Percentiles rank a stretch among this genome's conserved stretches.
These are phyloP conservation scores for Luffia ferchaultella DNA, from an alignment of 2,888 invertebrate species.

Conservation along the genomic window DNA sequence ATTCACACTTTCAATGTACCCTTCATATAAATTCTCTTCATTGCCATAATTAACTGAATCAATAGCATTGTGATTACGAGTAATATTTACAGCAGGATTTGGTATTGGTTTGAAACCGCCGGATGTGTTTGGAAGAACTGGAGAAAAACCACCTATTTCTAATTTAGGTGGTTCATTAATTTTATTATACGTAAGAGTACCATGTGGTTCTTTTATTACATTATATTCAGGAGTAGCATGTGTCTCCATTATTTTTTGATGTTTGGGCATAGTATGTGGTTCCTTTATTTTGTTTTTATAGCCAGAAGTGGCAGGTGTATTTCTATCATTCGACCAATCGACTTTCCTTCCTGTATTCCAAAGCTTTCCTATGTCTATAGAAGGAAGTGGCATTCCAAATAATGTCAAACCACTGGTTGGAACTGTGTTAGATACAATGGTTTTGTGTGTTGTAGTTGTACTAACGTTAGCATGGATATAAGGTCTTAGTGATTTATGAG, in stretches of 20 bases:
- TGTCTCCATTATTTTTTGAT: no score
- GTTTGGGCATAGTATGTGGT: conserved; percentile 28
- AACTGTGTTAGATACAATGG: conserved; percentile 41
- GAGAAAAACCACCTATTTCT: conserved; percentile 80
- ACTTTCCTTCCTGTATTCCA: conserved; percentile 58
- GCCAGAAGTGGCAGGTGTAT: conserved; percentile 25
- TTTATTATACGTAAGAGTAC: no score
- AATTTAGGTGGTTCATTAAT: conserved; percentile 71
- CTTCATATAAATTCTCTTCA: conserved; percentile 27
- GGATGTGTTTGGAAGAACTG: conserved; percentile 73
- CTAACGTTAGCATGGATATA: conserved; percentile 43
- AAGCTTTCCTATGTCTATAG: conserved; percentile 74
- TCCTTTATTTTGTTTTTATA: conserved; percentile 27
- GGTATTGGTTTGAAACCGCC: conserved; percentile 78
- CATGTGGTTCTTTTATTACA: no score
- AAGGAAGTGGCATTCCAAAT: conserved; percentile 84
- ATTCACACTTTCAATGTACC: conserved; percentile 26
- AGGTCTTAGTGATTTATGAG: conserved; percentile 68
- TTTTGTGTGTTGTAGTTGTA: conserved; percentile 18
- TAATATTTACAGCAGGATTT: conserved; percentile 35
- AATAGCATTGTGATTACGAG: conserved; percentile 22
- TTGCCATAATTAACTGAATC: conserved; percentile 24
- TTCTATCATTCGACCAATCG: conserved; percentile 41
- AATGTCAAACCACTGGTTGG: conserved; percentile 77
- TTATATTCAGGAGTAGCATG: no score